phyloP scores from a whole-genome alignment of 1,140 invertebrate genomes.

The Drusus annulatus region DNA sequence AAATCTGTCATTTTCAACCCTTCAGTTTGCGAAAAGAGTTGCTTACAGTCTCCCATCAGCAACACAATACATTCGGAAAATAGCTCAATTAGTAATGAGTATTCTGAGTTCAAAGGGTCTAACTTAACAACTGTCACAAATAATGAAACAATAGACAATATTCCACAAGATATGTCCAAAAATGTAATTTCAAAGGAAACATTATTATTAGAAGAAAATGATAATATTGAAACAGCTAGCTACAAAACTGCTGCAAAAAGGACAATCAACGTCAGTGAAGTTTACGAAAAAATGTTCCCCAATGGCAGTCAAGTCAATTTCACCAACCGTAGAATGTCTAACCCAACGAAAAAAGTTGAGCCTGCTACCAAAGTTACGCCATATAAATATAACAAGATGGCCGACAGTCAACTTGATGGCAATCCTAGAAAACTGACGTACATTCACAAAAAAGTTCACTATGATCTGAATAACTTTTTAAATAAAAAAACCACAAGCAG shows the following conservation, averaged over 20 bases:
- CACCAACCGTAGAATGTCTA: not conserved
- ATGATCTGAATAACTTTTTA: conserved; percentile 32
- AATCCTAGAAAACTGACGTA: conserved; percentile 12
- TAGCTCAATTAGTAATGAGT: not conserved
- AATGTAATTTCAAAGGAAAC: not conserved
- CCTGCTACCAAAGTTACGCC: not conserved
- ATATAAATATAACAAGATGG: not conserved
- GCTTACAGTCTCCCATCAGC: not conserved
- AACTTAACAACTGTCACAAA: not conserved
- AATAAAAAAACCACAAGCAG: not conserved
- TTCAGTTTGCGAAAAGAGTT: not conserved
- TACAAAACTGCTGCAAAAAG: not conserved
- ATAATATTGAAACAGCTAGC: not conserved
- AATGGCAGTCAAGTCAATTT: conserved; percentile 6
- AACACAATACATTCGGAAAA: not conserved
- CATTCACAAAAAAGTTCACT: conserved; percentile 49
- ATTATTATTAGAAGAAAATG: not conserved
- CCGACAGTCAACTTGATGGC: not conserved
- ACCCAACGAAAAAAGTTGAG: not conserved
- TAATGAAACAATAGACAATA: not conserved
- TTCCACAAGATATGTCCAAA: not conserved
- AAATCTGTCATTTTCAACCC: conserved; percentile 46
- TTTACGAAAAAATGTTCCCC: conserved; percentile 41
- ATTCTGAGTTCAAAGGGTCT: not conserved
- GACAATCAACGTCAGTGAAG: conserved; percentile 38